A percentile compares a stretch with the other conserved stretches of the same genome.
These are phyloP conservation scores for Hydractinia echinata DNA, from an alignment of 30 jellyfish, hydroid and myxozoan genomes.

Conservation along the genomic window DNA sequence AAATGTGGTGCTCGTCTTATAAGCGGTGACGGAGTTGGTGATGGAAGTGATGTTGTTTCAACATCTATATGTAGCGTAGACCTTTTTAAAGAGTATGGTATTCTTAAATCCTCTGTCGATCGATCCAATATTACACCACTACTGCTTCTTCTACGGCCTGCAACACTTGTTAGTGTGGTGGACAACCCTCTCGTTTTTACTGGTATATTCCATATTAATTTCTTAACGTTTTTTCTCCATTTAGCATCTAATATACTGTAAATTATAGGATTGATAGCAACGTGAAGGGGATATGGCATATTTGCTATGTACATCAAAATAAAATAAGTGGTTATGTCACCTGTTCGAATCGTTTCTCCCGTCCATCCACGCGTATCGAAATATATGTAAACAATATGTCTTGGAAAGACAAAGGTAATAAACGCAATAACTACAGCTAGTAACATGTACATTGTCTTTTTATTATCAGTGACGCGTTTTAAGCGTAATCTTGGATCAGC, in stretches of 20 bases:
- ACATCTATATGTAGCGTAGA: background rate
- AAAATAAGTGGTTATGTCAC: background rate
- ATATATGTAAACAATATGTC: conserved; percentile 4
- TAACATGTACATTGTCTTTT: conserved; percentile 15
- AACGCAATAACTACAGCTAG: conserved; percentile 18
- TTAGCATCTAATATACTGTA: conserved; percentile 2
- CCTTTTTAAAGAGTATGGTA: background rate
- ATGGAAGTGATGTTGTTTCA: background rate
- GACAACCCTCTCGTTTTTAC: background rate
- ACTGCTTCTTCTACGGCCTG: background rate
- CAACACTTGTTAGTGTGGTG: background rate
- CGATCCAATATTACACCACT: background rate
- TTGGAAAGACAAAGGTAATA: conserved; percentile 12
- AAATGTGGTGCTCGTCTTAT: background rate
- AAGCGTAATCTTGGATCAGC: conserved; percentile 20
- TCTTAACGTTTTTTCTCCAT: conserved; percentile 9
- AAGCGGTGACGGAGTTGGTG: background rate
- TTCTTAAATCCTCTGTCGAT: background rate
- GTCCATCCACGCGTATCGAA: background rate
- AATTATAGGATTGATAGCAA: conserved; percentile 6
- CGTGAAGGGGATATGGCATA: conserved; percentile 7
- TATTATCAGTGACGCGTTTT: conserved; percentile 15
- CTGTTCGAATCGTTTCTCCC: background rate
- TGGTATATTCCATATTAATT: background rate
- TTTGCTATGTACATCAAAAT: conserved; percentile 1